Evolutionary conservation across 2,113 vertebrate species (phyloP).

Genomic region (Alosa alosa): DNA sequence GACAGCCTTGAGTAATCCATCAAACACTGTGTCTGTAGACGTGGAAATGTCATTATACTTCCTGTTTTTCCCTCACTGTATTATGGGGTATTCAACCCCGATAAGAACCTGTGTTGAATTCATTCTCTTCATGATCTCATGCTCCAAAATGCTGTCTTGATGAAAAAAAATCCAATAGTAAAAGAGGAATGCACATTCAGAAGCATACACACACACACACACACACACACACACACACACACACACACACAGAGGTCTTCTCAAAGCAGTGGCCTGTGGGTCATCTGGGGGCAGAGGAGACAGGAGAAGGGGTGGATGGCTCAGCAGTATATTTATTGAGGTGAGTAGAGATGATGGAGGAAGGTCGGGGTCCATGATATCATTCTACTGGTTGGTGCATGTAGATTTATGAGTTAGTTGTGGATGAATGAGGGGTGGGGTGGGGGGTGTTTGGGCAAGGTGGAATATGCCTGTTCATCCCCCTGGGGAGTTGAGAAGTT

Average conservation of each 20-base stretch:
- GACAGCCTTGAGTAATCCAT: not conserved
- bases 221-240: too few species aligned
- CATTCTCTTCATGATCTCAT: not conserved
- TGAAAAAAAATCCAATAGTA: not conserved
- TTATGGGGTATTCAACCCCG: not conserved
- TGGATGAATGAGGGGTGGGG: not conserved
- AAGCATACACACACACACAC: not conserved
- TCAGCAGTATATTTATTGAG: not conserved
- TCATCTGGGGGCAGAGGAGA: not conserved
- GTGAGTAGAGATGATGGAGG: not conserved
- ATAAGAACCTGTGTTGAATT: not conserved
- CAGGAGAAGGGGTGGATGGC: not conserved
- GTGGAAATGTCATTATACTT: not conserved
- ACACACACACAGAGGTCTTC: not conserved
- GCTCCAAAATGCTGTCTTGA: not conserved
- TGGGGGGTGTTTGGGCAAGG: not conserved
- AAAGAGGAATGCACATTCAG: not conserved
- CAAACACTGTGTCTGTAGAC: not conserved
- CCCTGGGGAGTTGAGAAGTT: not conserved
- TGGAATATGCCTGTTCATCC: conserved; percentile 18
- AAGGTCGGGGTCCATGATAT: not conserved
- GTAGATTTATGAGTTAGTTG: conserved; percentile 18
- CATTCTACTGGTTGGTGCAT: not conserved
- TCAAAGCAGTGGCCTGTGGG: not conserved
- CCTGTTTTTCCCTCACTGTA: not conserved